Evolutionary conservation across 53 echinoderm and acorn worm genomes (phyloP).

Genomic region (Temnopleurus reevesii): DNA sequence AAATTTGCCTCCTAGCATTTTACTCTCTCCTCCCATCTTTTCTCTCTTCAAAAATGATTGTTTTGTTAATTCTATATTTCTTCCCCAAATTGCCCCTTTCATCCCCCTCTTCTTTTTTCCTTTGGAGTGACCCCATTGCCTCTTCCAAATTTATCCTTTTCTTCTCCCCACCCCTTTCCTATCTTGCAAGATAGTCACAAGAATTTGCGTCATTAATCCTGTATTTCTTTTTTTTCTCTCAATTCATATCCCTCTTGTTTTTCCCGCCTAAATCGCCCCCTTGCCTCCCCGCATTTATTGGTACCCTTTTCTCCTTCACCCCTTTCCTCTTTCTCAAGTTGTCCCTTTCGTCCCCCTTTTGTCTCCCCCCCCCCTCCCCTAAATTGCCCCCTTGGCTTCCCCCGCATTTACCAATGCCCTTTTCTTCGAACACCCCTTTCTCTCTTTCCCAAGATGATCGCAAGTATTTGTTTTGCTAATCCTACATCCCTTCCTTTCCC

Average conservation of each 20-base stretch:
- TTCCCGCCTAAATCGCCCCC: background rate
- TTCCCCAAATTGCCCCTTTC: too few species aligned
- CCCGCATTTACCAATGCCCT: background rate
- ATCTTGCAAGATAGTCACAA: too few species aligned
- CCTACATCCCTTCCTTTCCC: conserved; percentile 10
- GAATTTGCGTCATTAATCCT: too few species aligned
- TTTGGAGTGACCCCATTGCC: too few species aligned
- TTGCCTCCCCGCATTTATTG: background rate
- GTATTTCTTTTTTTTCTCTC: background rate
- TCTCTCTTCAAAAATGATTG: too few species aligned
- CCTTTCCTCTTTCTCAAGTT: background rate
- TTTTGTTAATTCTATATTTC: too few species aligned
- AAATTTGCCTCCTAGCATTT: too few species aligned
- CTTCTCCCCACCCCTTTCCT: too few species aligned
- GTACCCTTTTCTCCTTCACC: background rate
- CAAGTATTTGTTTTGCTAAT: conserved; percentile 33
- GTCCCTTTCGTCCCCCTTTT: background rate
- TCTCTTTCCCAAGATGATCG: background rate
- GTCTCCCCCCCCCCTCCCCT: background rate
- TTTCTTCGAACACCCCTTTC: background rate
- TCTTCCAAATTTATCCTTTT: too few species aligned
- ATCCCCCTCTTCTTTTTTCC: too few species aligned
- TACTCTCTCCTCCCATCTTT: too few species aligned
- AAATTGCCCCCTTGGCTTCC: background rate
- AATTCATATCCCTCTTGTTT: background rate